These are phyloP conservation scores for Dolichopus griseipennis DNA, from an alignment of 2,888 invertebrate genomes.

Conservation along the genomic window DNA sequence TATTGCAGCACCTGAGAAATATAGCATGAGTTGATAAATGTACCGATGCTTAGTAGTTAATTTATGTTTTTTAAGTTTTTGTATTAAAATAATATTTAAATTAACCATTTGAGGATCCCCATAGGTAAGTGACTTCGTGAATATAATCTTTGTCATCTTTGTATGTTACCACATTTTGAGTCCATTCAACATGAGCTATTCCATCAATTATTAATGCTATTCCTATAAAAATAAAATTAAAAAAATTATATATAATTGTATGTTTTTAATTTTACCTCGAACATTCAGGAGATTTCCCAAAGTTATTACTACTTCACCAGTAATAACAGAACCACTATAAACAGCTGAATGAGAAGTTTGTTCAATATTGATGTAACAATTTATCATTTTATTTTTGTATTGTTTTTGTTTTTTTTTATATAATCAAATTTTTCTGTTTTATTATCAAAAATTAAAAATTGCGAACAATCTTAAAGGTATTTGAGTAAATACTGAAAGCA, in stretches of 20 bases:
- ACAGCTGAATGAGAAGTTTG: constrained; percentile 41
- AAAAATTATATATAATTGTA: no score
- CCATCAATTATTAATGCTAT: constrained; percentile 48
- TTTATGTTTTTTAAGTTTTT: not conserved
- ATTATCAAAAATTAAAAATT: no score
- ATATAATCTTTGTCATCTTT: constrained; percentile 49
- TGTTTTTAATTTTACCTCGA: constrained; percentile 31
- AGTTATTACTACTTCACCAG: constrained; percentile 35
- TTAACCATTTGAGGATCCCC: constrained; percentile 32
- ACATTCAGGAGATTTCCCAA: constrained; percentile 37
- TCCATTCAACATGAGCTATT: constrained; percentile 49
- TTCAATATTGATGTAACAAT: constrained; percentile 39
- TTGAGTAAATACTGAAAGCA: no score
- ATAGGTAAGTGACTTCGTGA: constrained; percentile 43
- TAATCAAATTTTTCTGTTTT: no score
- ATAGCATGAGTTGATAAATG: not conserved
- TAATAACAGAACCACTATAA: constrained; percentile 38
- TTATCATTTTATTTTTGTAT: constrained; percentile 31
- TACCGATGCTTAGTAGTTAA: no score
- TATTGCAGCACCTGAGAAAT: constrained; percentile 24
- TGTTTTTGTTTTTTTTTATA: constrained; percentile 15
- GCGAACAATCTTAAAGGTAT: no score
- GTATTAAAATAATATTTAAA: not conserved
- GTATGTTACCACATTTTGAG: constrained; percentile 36
- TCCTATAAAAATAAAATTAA: constrained; percentile 40